Evolutionary conservation across 2,113 vertebrate genomes (phyloP).

Genomic region (Notiomystis cincta): DNA sequence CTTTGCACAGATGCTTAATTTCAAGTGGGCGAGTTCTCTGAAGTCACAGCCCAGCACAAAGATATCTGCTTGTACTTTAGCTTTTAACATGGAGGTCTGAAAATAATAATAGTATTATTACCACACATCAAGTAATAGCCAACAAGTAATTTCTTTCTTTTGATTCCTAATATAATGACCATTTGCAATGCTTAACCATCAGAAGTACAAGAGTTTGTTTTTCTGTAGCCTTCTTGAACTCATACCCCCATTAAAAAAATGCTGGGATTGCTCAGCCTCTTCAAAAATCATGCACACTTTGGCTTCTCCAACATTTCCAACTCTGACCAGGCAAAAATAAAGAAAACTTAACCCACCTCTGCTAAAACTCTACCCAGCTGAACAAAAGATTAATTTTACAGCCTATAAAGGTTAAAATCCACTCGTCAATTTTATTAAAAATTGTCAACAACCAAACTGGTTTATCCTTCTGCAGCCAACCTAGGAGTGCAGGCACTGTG

Average conservation of each 20-base stretch:
- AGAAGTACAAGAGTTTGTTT: background rate
- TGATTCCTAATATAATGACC: background rate
- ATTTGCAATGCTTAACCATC: background rate
- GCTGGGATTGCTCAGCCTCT: background rate
- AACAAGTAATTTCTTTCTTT: slow-evolving; percentile 14
- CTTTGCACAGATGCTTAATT: slow-evolving; percentile 14
- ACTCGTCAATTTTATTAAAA: background rate
- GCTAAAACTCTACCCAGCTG: background rate
- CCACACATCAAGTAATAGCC: background rate
- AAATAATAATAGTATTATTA: slow-evolving; percentile 26
- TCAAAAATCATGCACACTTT: background rate
- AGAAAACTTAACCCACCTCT: background rate
- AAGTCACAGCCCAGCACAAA: slow-evolving; percentile 5
- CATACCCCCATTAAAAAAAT: background rate
- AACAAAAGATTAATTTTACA: background rate
- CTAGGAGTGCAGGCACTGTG: background rate
- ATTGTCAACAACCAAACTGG: background rate
- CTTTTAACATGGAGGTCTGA: background rate
- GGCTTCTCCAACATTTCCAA: background rate
- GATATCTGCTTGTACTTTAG: background rate
- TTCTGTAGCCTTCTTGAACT: background rate
- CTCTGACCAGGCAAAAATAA: background rate
- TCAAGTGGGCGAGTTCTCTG: background rate
- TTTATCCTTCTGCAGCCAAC: background rate
- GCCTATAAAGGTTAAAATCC: background rate